Conservation (phyloP, 30 jellyfish, hydroid and myxozoan genomes). For the Chironex yamaguchii region DNA sequence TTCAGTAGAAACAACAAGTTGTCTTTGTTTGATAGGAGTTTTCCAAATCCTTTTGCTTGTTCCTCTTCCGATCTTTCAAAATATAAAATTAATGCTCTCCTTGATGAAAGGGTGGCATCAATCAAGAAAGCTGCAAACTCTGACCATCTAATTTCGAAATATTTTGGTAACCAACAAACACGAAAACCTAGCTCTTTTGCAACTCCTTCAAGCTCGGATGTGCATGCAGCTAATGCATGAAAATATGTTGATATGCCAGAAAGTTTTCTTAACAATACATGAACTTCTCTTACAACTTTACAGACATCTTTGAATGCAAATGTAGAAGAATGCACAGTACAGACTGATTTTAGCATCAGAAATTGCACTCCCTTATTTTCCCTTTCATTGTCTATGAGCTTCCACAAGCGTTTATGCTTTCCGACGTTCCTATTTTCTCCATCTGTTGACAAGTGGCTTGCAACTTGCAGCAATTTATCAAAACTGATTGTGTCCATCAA, state of each 20-base stretch:
- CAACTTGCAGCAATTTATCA: not conserved
- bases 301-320: conserved; percentile 40
- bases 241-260: conserved; percentile 36
- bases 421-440: conserved; percentile 40
- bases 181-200: not conserved
- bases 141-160: conserved; percentile 45
- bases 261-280: not conserved
- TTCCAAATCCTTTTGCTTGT: conserved; percentile 32
- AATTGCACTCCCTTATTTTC: conserved; percentile 3
- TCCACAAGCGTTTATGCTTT: conserved; percentile 34
- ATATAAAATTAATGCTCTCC: conserved; percentile 32
- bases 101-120: conserved; percentile 24
- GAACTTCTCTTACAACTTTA: conserved; percentile 44
- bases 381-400: conserved; percentile 37
- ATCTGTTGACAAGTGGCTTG: conserved; percentile 16
- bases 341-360: conserved; percentile 55
- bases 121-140: conserved; percentile 26
- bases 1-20: conserved; percentile 41
- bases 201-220: conserved; percentile 38
- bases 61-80: conserved; percentile 8
- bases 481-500: conserved; percentile 27
- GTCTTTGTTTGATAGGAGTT: conserved; percentile 52
- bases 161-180: conserved; percentile 5
- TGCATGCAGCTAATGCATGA: conserved; percentile 34
- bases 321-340: conserved; percentile 63